Evolutionary conservation across 2,113 vertebrate genomes (phyloP), one percentile per base, ranked within the genome.

Genomic region (Rhinoderma darwinii): DNA sequence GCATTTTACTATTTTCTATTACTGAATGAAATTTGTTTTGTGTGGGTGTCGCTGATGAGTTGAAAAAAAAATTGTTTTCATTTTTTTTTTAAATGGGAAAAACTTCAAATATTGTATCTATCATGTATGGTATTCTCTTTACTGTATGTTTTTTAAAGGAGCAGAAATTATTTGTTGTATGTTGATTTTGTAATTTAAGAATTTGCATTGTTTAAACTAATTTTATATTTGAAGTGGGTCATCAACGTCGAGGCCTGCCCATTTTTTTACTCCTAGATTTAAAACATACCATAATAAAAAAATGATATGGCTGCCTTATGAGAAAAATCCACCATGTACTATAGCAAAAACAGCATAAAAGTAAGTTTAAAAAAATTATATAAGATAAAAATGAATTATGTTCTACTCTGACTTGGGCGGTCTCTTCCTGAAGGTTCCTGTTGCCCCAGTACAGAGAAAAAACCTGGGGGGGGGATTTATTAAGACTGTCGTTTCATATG

Each of bases 1-100:
- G 43, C 84, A 81, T 47, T 44, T 54, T 81, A 73, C 47, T 15
- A 79, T 86, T 80, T 86, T 86, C 77, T 80, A 79, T 59, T 17
- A 30, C 39, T 43, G 74, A 86, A 73, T 56, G 30, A 61, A 81
- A 74, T 44, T 35, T 61, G 66, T 61, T 81, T 68, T 72, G 84
- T 79, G 66, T 43, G 61, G 37, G 51, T 73, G 35, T 44, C 14
- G 80, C 43, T 44, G 51, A 72, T 72, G 18, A 41, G 37, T 10
- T 80, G 27, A 44, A 43, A 80, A 85, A 84, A 77, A 47, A 22
- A 27, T 30, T 77, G 41, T 27, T 78, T 68, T 79, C 32, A 30
- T 77, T 59, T n/a, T n/a, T 59, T 59, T 25, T 56, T 3, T 56
- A 56, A 56, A 4, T 18, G 3, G 68, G 22, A 47, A 47, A 85